Conservation (phyloP, 2,113 vertebrate species). For the Eulemur rufifrons region DNA sequence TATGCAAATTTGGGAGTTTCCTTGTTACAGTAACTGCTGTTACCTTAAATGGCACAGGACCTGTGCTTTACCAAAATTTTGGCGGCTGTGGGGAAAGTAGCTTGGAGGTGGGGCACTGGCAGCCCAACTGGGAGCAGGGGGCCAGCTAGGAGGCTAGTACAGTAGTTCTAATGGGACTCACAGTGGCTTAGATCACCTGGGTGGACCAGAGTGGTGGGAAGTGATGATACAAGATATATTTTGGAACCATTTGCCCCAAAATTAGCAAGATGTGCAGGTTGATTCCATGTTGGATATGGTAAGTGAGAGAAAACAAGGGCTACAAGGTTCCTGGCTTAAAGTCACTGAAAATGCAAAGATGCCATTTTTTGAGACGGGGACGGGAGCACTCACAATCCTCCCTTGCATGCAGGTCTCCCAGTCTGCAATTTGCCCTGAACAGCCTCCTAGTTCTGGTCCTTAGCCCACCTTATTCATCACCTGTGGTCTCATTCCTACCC, state of each 20-base stretch:
- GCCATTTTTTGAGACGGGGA: neutral
- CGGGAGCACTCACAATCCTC: neutral
- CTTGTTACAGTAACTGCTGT: neutral
- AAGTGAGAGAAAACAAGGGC: neutral
- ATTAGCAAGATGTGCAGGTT: neutral
- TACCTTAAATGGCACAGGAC: neutral
- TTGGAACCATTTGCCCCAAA: neutral
- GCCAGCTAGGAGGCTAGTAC: neutral
- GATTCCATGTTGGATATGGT: neutral
- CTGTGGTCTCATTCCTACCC: neutral
- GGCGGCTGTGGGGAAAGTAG: neutral
- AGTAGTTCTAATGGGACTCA: neutral
- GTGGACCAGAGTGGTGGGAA: neutral
- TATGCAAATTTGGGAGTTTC: neutral
- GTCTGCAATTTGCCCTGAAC: neutral
- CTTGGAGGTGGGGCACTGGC: neutral
- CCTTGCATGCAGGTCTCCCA: neutral
- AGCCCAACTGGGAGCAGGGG: neutral
- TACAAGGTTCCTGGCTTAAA: neutral
- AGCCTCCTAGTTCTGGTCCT: neutral
- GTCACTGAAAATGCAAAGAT: neutral
- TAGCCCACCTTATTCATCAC: neutral
- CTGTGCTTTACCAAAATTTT: neutral
- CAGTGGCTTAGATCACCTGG: neutral
- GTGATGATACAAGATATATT: neutral